Percentiles rank a stretch among this genome's conserved stretches.
Conservation (phyloP, 64 coral and sea anemone species). For the Exaiptasia diaphana region DNA sequence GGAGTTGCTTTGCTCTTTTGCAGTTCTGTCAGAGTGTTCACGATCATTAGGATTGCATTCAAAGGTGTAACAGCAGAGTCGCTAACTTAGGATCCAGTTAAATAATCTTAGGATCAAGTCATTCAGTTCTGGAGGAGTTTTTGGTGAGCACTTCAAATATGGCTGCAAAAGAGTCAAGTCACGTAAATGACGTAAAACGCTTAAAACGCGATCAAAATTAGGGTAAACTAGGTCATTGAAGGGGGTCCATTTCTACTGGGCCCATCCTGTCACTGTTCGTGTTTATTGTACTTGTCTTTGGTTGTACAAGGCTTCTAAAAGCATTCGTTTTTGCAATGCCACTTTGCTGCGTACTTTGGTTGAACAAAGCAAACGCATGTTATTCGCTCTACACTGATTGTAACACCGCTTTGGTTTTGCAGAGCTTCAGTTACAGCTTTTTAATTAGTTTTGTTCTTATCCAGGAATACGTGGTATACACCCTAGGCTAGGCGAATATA, state of each 20-base stretch:
- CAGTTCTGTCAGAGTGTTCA: too few species aligned
- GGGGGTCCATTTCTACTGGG: background rate
- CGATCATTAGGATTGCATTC: too few species aligned
- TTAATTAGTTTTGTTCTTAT: too few species aligned
- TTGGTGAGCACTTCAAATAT: background rate
- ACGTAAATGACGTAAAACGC: too few species aligned
- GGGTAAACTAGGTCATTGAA: background rate
- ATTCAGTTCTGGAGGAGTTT: background rate
- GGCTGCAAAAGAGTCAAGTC: background rate
- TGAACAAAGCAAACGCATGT: conserved; percentile 9
- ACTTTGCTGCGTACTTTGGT: conserved; percentile 21
- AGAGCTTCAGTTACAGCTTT: background rate
- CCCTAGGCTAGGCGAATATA: too few species aligned
- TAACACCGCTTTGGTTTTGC: conserved; percentile 2
- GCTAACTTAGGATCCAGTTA: too few species aligned
- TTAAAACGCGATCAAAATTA: too few species aligned
- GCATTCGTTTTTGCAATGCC: conserved; percentile 6
- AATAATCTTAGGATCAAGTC: too few species aligned
- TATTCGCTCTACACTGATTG: background rate
- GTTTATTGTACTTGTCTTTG: background rate
- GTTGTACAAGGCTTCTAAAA: background rate
- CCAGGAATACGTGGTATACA: too few species aligned
- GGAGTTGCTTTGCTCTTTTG: too few species aligned
- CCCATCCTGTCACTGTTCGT: background rate
- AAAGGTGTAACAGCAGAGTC: too few species aligned